phyloP scores from a whole-genome alignment of 2,113 vertebrate genomes.

The Benitochromis conjunctus region DNA sequence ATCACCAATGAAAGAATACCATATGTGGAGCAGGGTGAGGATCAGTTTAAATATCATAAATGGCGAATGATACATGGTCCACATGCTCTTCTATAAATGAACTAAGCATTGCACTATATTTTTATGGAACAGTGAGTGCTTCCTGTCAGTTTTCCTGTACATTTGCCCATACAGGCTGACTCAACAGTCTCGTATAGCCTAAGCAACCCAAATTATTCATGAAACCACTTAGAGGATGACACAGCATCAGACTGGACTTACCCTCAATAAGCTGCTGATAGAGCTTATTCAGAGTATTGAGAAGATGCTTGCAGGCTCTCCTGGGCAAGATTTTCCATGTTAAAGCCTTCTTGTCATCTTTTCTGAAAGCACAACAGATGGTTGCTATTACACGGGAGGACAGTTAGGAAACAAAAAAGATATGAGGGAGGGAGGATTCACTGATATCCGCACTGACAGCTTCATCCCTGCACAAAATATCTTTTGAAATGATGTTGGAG shows the following conservation, averaged over 20 bases:
- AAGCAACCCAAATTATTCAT: slow-evolving; percentile 40
- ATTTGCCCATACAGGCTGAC: slow-evolving; percentile 1
- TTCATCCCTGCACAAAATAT: slow-evolving; percentile 23
- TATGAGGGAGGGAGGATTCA: slow-evolving; percentile 4
- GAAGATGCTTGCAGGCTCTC: slow-evolving; percentile 95
- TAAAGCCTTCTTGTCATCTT: slow-evolving; percentile 89
- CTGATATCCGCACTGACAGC: slow-evolving; percentile 34
- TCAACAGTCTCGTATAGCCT: slow-evolving; percentile 13
- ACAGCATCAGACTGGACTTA: slow-evolving; percentile 72
- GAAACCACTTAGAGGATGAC: slow-evolving; percentile 12
- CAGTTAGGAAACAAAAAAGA: slow-evolving; percentile 11
- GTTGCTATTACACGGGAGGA: slow-evolving; percentile 46
- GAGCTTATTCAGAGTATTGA: slow-evolving; percentile 88
- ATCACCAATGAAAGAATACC: background rate
- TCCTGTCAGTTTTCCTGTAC: slow-evolving; percentile 21
- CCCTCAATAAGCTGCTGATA: slow-evolving; percentile 90
- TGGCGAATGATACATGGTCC: background rate
- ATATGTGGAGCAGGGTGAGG: background rate
- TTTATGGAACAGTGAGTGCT: background rate
- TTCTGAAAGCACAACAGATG: slow-evolving; percentile 76
- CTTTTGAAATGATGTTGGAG: slow-evolving; percentile 20
- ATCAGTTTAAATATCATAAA: background rate
- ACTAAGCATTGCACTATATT: background rate
- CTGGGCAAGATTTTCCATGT: slow-evolving; percentile 96
- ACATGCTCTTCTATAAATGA: background rate